These are phyloP conservation scores for Brachyopa scutellaris DNA, from an alignment of 2,888 invertebrate species.

Conservation along the genomic window DNA sequence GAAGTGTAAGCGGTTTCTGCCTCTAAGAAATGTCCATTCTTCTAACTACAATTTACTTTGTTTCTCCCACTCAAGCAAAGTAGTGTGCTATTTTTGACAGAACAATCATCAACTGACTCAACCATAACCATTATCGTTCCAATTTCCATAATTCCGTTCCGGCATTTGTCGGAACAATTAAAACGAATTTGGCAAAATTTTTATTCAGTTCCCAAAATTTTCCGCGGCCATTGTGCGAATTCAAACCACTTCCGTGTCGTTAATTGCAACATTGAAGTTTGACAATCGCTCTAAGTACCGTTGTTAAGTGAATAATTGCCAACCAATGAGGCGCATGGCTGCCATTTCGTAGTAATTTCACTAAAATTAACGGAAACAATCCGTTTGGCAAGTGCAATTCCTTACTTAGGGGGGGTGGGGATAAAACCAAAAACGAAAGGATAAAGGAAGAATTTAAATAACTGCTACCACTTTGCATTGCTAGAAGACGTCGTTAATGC, in stretches of 20 bases:
- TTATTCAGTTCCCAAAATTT: constrained; percentile 28
- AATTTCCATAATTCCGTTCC: constrained; percentile 6
- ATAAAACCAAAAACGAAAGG: neutral
- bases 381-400: constrained; percentile 1
- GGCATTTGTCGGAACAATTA: constrained; percentile 12
- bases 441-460: constrained; percentile 31
- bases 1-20: too few species aligned
- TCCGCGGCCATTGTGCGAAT: constrained; percentile 13
- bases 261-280: constrained; percentile 50
- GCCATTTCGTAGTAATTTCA: constrained; percentile 34
- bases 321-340: constrained; percentile 24
- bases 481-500: constrained; percentile 57
- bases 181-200: constrained; percentile 6
- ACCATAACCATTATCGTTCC: constrained; percentile 21
- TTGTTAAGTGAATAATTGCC: constrained; percentile 58
- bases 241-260: neutral
- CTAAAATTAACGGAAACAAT: constrained; percentile 57
- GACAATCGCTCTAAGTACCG: constrained; percentile 28
- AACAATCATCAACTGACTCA: too few species aligned
- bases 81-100: too few species aligned
- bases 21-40: too few species aligned
- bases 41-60: too few species aligned
- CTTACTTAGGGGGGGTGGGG: too few species aligned
- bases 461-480: neutral
- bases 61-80: too few species aligned